These are phyloP conservation scores for Pitta sordida DNA, from an alignment of 2,113 vertebrate species.

Conservation along the genomic window DNA sequence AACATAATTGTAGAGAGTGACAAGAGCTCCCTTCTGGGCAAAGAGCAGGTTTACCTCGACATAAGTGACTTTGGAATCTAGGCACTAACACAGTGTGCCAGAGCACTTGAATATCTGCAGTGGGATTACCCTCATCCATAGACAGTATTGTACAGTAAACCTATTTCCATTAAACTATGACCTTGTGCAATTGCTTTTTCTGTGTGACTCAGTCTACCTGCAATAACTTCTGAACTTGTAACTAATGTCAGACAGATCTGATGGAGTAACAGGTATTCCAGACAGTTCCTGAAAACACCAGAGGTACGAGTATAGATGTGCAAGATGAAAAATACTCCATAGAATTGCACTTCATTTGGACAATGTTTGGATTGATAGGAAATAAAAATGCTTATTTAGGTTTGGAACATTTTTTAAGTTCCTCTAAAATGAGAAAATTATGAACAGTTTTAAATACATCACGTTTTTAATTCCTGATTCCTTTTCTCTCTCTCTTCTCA, in stretches of 20 bases:
- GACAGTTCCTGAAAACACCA: not conserved
- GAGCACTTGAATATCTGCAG: not conserved
- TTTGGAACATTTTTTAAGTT: not conserved
- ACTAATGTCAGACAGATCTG: not conserved
- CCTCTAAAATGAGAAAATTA: not conserved
- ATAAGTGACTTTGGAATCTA: not conserved
- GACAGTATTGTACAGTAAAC: not conserved
- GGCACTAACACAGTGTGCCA: not conserved
- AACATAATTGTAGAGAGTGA: not conserved
- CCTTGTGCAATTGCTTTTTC: not conserved
- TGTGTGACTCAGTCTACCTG: accelerated
- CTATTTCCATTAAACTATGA: not conserved
- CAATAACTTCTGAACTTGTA: not conserved
- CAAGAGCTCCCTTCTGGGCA: not conserved
- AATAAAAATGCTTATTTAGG: not conserved
- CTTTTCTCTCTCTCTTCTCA: not conserved
- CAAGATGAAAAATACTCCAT: not conserved
- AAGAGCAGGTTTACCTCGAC: not conserved
- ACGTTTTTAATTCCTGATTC: not conserved
- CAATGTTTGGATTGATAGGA: not conserved
- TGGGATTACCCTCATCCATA: not conserved
- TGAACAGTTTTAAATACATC: not conserved
- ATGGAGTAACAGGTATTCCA: not conserved
- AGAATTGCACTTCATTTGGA: not conserved
- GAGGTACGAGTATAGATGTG: not conserved